Conservation (phyloP, 2,888 invertebrate genomes). For the Noctua janthina region DNA sequence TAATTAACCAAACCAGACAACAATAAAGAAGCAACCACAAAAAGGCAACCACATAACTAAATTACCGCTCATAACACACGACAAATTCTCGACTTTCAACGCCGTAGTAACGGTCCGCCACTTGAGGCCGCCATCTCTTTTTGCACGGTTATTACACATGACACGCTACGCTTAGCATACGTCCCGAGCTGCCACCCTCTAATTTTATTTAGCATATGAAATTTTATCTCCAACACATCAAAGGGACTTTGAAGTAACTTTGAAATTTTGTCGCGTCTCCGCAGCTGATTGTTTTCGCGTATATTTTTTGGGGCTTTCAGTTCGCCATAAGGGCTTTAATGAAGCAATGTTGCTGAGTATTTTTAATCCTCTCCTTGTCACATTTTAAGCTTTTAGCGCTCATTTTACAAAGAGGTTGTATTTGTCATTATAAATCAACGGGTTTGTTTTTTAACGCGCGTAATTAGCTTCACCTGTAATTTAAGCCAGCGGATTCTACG, state of each 20-base stretch:
- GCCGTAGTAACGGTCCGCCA: constrained; percentile 60
- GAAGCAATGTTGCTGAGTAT: constrained; percentile 29
- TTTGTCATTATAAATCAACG: constrained; percentile 15
- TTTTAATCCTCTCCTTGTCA: constrained; percentile 20
- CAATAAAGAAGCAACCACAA: constrained; percentile 11
- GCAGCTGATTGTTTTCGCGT: constrained; percentile 66
- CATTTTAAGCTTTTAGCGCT: constrained; percentile 1
- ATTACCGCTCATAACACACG: constrained; percentile 45
- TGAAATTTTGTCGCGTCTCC: constrained; percentile 67
- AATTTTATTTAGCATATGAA: constrained; percentile 84
- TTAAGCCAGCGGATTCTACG: background rate
- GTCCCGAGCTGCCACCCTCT: constrained; percentile 73
- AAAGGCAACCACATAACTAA: constrained; percentile 18
- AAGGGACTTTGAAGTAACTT: constrained; percentile 77
- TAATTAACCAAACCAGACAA: constrained; percentile 8
- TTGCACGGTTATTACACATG: constrained; percentile 80
- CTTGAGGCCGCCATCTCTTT: constrained; percentile 75
- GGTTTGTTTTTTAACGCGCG: background rate
- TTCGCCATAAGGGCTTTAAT: constrained; percentile 42
- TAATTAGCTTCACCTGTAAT: constrained; percentile 29
- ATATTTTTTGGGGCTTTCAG: constrained; percentile 47
- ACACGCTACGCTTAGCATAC: constrained; percentile 77
- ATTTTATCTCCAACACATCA: constrained; percentile 82
- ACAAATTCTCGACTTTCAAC: constrained; percentile 49
- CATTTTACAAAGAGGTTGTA: constrained; percentile 9